A percentile compares a stretch with the other conserved stretches of the same genome.
Conservation (phyloP, 64 coral and sea anemone species). For the Hydrozoanthus tunicans region DNA sequence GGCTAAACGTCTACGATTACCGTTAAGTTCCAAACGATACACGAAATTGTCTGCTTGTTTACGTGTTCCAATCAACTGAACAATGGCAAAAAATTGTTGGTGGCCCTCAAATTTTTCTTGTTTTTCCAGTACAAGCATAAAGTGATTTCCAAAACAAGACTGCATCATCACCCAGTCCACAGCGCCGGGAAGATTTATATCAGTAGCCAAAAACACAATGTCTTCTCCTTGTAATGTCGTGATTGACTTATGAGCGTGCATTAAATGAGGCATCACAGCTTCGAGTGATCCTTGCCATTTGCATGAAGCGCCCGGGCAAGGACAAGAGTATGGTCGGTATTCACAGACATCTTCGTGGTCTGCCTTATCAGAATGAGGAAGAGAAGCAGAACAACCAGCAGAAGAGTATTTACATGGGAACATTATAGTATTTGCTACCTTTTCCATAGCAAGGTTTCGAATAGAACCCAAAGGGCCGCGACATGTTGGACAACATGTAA, state of each 20-base stretch:
- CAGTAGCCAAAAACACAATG: constrained; percentile 98
- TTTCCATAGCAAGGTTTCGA: constrained; percentile 99
- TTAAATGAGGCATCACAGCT: constrained; percentile 98
- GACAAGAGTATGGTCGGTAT: constrained; percentile 97
- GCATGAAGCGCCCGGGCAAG: constrained; percentile 97
- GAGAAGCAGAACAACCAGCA: constrained; percentile 76
- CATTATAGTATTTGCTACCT: constrained; percentile 93
- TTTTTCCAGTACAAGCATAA: constrained; percentile 98
- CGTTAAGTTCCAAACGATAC: constrained; percentile 96
- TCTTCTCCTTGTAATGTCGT: constrained; percentile 99
- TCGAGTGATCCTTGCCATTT: constrained; percentile 99
- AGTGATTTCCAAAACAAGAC: constrained; percentile 98
- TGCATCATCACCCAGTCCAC: constrained; percentile 99
- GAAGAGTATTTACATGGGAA: constrained; percentile 98
- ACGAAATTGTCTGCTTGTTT: constrained; percentile 99
- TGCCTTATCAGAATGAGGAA: constrained; percentile 92
- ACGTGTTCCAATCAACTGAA: constrained; percentile 97
- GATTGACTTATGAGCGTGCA: constrained; percentile 99
- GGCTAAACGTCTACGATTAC: constrained; percentile 83
- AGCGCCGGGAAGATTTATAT: constrained; percentile 96
- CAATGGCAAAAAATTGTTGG: constrained; percentile 99
- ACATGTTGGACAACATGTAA: constrained; percentile 97
- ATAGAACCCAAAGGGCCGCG: constrained; percentile 96
- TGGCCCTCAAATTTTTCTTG: constrained; percentile 97
- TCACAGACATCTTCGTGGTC: constrained; percentile 99